phyloP scores from a whole-genome alignment of 2,797 vertebrate species.

The Scarus forsteni region DNA sequence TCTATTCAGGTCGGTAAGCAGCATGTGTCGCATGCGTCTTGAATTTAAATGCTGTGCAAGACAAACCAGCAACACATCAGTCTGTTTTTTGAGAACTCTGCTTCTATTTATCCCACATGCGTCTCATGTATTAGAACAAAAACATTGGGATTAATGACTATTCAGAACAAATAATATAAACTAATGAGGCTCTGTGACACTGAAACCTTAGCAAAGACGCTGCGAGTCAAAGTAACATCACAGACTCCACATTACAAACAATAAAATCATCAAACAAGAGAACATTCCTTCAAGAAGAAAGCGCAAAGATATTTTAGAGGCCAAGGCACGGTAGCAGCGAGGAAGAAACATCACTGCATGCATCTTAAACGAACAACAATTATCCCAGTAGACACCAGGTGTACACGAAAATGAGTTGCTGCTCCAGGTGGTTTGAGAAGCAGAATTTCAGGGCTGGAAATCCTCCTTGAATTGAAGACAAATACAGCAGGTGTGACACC shows the following conservation, averaged over 20 bases:
- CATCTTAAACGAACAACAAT: slow-evolving; percentile 43
- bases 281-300: background rate
- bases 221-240: background rate
- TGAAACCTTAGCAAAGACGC: background rate
- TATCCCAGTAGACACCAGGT: slow-evolving; percentile 61
- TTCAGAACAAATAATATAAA: slow-evolving; percentile 7
- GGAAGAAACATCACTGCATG: slow-evolving; percentile 26
- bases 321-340: slow-evolving; percentile 8
- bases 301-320: slow-evolving; percentile 13
- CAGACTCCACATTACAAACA: background rate
- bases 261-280: background rate
- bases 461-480: slow-evolving; percentile 32
- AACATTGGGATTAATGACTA: background rate
- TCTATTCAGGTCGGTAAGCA: slow-evolving; percentile 9
- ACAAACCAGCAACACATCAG: background rate
- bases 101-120: slow-evolving; percentile 1
- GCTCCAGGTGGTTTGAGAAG: slow-evolving; percentile 57
- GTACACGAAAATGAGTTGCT: slow-evolving; percentile 48
- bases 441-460: slow-evolving; percentile 38
- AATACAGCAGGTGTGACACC: slow-evolving; percentile 54
- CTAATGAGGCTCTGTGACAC: background rate
- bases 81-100: background rate
- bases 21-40: slow-evolving; percentile 8
- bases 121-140: background rate
- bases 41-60: slow-evolving; percentile 13